Evolutionary conservation across 2,113 vertebrate genomes (phyloP).

Genomic region (Sorex araneus): DNA sequence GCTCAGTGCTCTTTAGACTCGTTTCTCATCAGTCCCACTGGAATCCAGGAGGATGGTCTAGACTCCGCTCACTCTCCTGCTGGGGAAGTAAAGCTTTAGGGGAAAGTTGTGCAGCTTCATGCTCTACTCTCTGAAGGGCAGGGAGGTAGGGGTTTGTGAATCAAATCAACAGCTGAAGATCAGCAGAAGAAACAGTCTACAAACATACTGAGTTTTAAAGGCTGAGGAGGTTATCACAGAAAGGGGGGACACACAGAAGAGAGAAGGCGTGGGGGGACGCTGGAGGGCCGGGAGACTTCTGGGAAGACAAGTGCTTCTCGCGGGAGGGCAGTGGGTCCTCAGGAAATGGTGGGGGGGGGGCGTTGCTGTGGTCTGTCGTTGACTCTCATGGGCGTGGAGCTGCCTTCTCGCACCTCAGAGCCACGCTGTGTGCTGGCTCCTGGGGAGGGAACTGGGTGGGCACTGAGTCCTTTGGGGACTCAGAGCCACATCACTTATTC

Average conservation of each 20-base stretch:
- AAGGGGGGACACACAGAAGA: neutral
- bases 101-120: neutral
- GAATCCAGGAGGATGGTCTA: neutral
- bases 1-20: neutral
- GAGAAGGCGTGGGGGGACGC: neutral
- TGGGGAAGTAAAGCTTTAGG: constrained; percentile 3
- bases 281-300: no score
- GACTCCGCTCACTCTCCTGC: neutral
- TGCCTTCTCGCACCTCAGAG: no score
- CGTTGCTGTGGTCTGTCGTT: no score
- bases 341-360: no score
- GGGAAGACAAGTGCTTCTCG: no score
- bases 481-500: neutral
- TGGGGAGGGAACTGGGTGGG: neutral
- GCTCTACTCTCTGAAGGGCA: neutral
- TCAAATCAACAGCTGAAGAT: neutral
- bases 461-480: neutral
- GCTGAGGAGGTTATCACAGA: neutral
- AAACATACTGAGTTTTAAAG: neutral
- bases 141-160: neutral
- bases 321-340: no score
- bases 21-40: rapidly evolving
- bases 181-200: neutral
- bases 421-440: neutral
- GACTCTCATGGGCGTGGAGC: no score